Conservation (phyloP, 2,888 invertebrate genomes). For the Selenia dentaria region DNA sequence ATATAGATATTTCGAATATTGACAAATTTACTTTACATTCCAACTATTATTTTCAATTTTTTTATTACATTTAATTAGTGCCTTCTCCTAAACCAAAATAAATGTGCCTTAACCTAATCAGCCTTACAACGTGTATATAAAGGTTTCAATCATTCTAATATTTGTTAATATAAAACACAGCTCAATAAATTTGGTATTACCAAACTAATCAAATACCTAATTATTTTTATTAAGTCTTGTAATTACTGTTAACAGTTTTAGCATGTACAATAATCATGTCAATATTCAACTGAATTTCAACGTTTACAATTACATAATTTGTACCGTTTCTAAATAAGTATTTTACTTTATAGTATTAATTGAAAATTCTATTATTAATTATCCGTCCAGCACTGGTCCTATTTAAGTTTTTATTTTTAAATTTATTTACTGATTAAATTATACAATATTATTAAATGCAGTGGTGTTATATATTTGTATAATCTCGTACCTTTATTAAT, state of each 20-base stretch:
- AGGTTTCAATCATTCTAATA: too few relatives aligned
- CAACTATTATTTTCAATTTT: neutral
- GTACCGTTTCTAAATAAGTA: conserved; percentile 6
- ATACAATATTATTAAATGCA: conserved; percentile 15
- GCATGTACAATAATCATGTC: too few relatives aligned
- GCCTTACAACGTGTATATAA: neutral
- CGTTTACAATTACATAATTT: neutral
- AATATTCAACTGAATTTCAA: neutral
- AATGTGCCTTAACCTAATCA: conserved; percentile 43
- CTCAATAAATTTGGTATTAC: too few relatives aligned
- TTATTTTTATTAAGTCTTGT: neutral
- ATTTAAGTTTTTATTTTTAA: conserved; percentile 20
- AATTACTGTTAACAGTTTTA: neutral
- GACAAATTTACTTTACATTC: neutral
- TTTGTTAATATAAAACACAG: too few relatives aligned
- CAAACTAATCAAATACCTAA: too few relatives aligned
- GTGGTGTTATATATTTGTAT: conserved; percentile 8
- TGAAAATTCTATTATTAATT: conserved; percentile 16
- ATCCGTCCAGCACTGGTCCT: conserved; percentile 26
- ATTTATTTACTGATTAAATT: conserved; percentile 21
- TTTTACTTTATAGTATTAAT: conserved; percentile 14
- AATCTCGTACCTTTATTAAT: neutral
- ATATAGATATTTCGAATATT: too few relatives aligned
- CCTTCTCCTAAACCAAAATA: conserved; percentile 33
- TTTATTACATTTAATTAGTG: conserved; percentile 19